Percentiles rank a stretch among this genome's conserved stretches.
Evolutionary conservation across 2,113 vertebrate species (phyloP).

Genomic region (Stomatorhinus ivindoensis): DNA sequence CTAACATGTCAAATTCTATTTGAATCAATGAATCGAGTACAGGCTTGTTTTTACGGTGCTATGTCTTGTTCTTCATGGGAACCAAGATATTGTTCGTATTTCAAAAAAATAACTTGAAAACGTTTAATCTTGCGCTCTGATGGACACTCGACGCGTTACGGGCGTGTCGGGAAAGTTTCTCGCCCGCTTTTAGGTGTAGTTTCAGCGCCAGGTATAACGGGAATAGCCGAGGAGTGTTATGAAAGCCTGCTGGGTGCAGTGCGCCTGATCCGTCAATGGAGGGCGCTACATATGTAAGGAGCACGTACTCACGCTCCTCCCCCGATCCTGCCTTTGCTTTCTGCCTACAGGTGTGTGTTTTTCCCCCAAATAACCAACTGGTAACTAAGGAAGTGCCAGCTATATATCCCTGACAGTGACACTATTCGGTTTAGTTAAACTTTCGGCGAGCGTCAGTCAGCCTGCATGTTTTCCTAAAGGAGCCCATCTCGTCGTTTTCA

Average conservation of each 20-base stretch:
- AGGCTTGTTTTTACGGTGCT: not conserved
- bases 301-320: slow-evolving; percentile 15
- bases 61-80: not conserved
- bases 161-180: not conserved
- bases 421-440: not conserved
- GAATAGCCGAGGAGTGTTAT: not conserved
- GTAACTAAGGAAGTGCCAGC: not conserved
- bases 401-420: not conserved
- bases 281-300: not conserved
- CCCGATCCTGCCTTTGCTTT: slow-evolving; percentile 24
- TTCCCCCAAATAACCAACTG: not conserved
- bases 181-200: not conserved
- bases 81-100: not conserved
- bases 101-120: not conserved
- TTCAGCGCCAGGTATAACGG: not conserved
- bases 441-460: not conserved
- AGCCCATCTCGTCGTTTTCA: not conserved
- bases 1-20: not conserved
- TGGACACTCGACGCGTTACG: not conserved
- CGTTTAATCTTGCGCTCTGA: not conserved
- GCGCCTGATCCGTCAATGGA: not conserved
- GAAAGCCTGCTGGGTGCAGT: not conserved
- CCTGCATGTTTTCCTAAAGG: not conserved
- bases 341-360: not conserved
- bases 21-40: not conserved